phyloP scores from a whole-genome alignment of 2,888 invertebrate genomes.

The Drosophila formosana region DNA sequence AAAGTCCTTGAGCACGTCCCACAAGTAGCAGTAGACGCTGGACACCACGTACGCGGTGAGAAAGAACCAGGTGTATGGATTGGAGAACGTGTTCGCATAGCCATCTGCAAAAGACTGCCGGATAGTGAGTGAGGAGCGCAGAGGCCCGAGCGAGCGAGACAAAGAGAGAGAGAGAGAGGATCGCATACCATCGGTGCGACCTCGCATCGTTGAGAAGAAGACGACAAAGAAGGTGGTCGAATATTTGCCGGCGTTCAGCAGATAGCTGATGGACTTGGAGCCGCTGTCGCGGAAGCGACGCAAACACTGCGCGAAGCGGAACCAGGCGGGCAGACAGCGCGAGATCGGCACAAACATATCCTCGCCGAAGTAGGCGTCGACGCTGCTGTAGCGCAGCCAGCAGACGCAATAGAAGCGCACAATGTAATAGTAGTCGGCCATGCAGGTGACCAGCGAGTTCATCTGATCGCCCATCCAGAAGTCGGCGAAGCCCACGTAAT shows the following conservation, averaged over 20 bases:
- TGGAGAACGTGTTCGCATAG: constrained; percentile 88
- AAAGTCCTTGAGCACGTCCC: constrained; percentile 99
- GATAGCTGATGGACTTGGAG: constrained; percentile 93
- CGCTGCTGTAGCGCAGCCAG: constrained; percentile 40
- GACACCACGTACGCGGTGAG: constrained; percentile 92
- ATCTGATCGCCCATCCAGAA: constrained; percentile 98
- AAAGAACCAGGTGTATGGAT: constrained; percentile 95
- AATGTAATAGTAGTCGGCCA: constrained; percentile 96
- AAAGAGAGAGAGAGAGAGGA: background rate
- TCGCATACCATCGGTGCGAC: constrained; percentile 76
- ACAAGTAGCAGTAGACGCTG: constrained; percentile 96
- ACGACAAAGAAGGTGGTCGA: constrained; percentile 97
- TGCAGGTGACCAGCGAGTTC: constrained; percentile 94
- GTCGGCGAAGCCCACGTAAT: constrained; percentile 96
- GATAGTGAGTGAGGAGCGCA: constrained; percentile 35
- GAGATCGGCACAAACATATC: constrained; percentile 92
- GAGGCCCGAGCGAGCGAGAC: background rate
- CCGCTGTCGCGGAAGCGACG: constrained; percentile 96
- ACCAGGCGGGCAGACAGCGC: constrained; percentile 97
- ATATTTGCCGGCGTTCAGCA: constrained; percentile 98
- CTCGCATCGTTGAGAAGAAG: constrained; percentile 89
- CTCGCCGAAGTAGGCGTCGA: constrained; percentile 86
- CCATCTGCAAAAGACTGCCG: constrained; percentile 84
- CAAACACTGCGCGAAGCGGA: constrained; percentile 98
- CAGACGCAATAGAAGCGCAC: constrained; percentile 92